phyloP scores from a whole-genome alignment of 1,140 invertebrate genomes.

The Lepidurus packardi region DNA sequence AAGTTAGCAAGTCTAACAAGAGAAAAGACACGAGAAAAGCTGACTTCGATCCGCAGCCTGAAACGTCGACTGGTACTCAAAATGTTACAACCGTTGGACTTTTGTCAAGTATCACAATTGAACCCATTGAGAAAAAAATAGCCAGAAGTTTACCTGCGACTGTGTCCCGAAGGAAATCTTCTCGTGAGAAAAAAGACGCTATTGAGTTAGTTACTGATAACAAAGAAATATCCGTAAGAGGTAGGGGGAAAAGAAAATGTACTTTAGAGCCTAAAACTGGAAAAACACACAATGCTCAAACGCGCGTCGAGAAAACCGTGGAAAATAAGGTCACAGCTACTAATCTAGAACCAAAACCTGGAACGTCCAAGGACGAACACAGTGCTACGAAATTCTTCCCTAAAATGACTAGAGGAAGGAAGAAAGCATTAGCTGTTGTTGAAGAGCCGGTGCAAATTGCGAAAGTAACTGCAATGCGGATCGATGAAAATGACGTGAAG shows the following conservation, averaged over 20 bases:
- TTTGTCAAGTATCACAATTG: no score
- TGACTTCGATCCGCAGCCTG: no score
- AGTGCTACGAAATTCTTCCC: not conserved
- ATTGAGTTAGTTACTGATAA: no score
- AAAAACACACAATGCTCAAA: not conserved
- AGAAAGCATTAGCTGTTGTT: not conserved
- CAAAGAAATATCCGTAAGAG: no score
- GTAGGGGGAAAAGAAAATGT: not conserved
- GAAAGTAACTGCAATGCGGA: not conserved
- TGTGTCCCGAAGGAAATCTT: no score
- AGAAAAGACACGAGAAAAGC: no score
- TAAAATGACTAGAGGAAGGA: not conserved
- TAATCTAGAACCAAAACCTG: not conserved
- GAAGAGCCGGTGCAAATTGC: not conserved
- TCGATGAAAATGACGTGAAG: not conserved
- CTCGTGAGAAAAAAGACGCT: no score
- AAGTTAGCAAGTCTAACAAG: no score
- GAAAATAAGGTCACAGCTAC: not conserved
- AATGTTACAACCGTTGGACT: no score
- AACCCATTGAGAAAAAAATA: no score
- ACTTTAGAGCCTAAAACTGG: not conserved
- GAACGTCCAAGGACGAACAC: not conserved
- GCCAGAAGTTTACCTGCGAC: no score
- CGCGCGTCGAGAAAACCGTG: not conserved
- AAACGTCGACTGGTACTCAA: no score